These are phyloP conservation scores for Ischnura elegans DNA, from an alignment of 2,888 invertebrate species.

Conservation along the genomic window DNA sequence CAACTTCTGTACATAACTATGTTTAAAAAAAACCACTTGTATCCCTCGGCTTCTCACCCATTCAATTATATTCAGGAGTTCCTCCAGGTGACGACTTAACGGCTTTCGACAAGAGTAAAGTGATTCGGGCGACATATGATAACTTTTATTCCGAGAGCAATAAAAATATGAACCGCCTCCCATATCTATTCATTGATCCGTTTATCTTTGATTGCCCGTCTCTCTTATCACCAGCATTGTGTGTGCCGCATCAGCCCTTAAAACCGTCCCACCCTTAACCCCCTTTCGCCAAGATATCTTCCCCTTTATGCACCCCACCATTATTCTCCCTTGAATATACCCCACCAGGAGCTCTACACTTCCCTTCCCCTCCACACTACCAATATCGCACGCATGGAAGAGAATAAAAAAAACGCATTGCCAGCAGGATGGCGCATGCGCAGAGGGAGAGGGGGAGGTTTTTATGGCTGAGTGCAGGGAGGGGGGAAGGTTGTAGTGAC, in stretches of 20 bases:
- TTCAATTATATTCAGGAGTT: no score
- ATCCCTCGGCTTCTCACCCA: no score
- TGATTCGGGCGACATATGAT: no score
- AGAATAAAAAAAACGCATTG: not conserved
- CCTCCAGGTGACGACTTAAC: no score
- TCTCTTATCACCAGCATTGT: not conserved
- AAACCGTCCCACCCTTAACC: not conserved
- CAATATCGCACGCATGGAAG: not conserved
- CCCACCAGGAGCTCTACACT: not conserved
- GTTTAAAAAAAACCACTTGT: no score
- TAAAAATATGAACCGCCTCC: not conserved
- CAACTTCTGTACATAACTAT: no score
- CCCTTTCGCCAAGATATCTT: not conserved
- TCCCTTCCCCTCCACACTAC: not conserved
- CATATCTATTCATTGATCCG: not conserved
- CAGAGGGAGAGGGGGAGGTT: not conserved
- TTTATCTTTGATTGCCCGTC: not conserved
- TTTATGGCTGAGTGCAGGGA: not conserved
- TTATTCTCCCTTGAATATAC: not conserved
- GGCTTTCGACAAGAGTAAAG: no score
- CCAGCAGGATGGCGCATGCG: not conserved
- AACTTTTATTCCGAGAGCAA: no score
- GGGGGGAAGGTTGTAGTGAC: not conserved
- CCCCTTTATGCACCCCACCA: constrained; percentile 2
- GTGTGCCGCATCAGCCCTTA: not conserved